phyloP scores from a whole-genome alignment of 2,113 vertebrate genomes.

The Proteles cristata region DNA sequence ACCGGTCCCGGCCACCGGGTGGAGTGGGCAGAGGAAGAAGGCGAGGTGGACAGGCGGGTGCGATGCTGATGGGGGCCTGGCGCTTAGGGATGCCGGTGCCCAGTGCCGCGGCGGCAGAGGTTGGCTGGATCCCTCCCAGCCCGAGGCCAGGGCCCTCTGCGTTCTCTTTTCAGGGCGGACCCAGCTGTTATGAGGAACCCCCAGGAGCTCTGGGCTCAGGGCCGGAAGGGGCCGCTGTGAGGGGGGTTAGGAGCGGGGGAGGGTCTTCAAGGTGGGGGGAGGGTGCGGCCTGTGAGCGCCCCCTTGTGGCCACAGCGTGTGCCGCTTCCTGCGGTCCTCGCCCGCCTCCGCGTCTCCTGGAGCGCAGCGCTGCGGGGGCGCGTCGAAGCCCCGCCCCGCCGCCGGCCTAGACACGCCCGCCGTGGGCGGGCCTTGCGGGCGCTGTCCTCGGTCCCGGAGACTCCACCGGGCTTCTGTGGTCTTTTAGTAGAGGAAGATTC shows the following conservation, averaged over 20 bases:
- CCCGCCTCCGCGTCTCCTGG: background rate
- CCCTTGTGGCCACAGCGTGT: background rate
- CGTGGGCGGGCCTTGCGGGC: background rate
- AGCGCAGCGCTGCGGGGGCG: background rate
- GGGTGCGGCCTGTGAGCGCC: background rate
- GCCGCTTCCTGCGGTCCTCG: no score
- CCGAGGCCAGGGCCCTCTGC: background rate
- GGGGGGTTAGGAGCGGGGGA: background rate
- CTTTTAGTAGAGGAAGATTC: background rate
- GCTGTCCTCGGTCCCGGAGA: background rate
- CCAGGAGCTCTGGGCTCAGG: background rate
- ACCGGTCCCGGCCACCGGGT: background rate
- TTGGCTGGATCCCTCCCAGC: background rate
- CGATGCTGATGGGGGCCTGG: background rate
- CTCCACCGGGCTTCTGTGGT: rapidly evolving
- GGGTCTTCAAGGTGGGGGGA: background rate
- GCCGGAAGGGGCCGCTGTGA: background rate
- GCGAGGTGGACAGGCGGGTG: background rate
- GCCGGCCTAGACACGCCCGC: background rate
- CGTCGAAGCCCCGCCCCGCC: background rate
- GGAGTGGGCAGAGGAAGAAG: constrained; percentile 18
- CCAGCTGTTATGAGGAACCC: background rate
- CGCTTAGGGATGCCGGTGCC: constrained; percentile 1
- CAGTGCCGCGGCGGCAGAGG: background rate
- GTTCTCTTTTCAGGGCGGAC: background rate